These are phyloP conservation scores for Ectropis crepuscularia DNA, from an alignment of 2,888 invertebrate genomes.

Conservation along the genomic window DNA sequence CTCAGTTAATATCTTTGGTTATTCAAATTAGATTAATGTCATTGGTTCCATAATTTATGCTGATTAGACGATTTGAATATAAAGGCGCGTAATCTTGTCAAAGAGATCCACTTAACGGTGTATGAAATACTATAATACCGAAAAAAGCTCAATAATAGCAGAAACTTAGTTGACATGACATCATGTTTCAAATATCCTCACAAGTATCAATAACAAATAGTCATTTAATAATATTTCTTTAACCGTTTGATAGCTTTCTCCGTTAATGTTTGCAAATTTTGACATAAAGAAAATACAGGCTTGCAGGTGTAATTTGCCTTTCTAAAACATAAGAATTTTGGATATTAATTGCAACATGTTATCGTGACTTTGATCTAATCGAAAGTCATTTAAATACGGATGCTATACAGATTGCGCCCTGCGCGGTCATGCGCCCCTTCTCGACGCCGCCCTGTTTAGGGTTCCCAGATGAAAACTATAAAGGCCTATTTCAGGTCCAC, in stretches of 20 bases:
- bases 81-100: constrained; percentile 10
- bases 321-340: constrained; percentile 12
- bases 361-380: constrained; percentile 33
- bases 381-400: constrained; percentile 38
- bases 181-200: constrained; percentile 8
- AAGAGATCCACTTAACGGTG: constrained; percentile 11
- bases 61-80: constrained; percentile 23
- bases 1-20: constrained; percentile 24
- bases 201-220: neutral
- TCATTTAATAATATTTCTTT: neutral
- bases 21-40: constrained; percentile 30
- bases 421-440: constrained; percentile 81
- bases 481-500: too few species aligned
- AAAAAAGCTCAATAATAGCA: neutral
- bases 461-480: constrained; percentile 1
- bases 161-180: neutral
- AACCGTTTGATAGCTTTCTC: constrained; percentile 3
- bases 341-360: constrained; percentile 26
- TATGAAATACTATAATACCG: constrained; percentile 6
- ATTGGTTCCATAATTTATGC: constrained; percentile 26
- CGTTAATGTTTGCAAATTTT: constrained; percentile 2
- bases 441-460: constrained; percentile 52
- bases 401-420: constrained; percentile 71
- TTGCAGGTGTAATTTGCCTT: neutral
- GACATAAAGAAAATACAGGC: neutral